Conservation (phyloP, 2,888 invertebrate genomes). For the Cephonodes hylas region DNA sequence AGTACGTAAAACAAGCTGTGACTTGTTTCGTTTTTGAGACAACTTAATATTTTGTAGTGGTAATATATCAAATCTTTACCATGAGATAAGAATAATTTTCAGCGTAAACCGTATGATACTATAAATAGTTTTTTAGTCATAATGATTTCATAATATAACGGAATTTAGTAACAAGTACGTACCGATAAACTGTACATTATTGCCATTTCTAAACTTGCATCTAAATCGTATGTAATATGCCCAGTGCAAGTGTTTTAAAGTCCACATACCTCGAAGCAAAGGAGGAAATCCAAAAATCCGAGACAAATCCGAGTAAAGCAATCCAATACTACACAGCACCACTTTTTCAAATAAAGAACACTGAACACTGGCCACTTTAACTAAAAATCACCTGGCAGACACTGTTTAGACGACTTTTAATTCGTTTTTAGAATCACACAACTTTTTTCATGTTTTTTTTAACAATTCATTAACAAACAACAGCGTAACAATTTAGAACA, state of each 20-base stretch:
- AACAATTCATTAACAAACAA: constrained; percentile 11
- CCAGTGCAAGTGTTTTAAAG: background rate
- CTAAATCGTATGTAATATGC: background rate
- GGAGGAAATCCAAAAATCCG: constrained; percentile 7
- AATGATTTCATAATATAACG: no score
- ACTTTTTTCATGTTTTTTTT: background rate
- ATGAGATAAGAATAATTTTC: background rate
- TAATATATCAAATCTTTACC: background rate
- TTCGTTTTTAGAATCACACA: constrained; percentile 8
- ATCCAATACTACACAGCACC: constrained; percentile 15
- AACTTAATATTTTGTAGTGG: background rate
- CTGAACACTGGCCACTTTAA: constrained; percentile 2
- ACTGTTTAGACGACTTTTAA: background rate
- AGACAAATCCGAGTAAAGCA: constrained; percentile 5
- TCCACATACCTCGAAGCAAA: constrained; percentile 7
- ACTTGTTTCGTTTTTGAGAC: no score
- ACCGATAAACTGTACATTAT: background rate
- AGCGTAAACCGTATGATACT: no score
- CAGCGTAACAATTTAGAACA: no score
- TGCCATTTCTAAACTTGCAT: background rate
- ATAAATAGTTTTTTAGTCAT: no score
- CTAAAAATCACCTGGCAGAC: background rate
- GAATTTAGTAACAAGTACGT: no score
- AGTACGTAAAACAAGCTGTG: no score
- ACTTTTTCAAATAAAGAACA: background rate